These are phyloP conservation scores for Mythimna albipuncta DNA, from an alignment of 2,888 invertebrate species.

Conservation along the genomic window DNA sequence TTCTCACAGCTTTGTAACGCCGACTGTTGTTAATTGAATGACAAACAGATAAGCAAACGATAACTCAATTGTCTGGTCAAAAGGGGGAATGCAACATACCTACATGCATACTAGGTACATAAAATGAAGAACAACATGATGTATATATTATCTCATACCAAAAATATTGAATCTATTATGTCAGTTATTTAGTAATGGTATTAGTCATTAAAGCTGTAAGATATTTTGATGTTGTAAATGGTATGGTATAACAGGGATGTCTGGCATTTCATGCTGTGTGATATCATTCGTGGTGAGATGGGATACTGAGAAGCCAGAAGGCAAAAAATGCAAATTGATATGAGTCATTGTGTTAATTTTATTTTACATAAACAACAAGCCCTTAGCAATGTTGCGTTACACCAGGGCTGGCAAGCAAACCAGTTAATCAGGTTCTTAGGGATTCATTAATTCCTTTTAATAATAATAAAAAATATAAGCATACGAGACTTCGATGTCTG, in stretches of 20 bases:
- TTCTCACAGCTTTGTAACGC: conserved; percentile 73
- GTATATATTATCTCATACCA: conserved; percentile 38
- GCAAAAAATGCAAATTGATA: conserved; percentile 66
- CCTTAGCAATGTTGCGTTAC: conserved; percentile 53
- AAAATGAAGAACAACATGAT: conserved; percentile 21
- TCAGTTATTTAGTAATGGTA: conserved; percentile 38
- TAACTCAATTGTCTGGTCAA: conserved; percentile 45
- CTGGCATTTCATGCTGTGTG: conserved; percentile 43
- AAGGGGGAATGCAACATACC: conserved; percentile 27
- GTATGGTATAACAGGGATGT: conserved; percentile 29
- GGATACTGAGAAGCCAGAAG: conserved; percentile 59
- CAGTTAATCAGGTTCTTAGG: conserved; percentile 9
- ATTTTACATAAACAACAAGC: conserved; percentile 59
- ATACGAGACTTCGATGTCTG: not conserved
- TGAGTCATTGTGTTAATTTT: conserved; percentile 65
- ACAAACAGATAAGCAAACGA: conserved; percentile 66
- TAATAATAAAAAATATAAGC: not conserved
- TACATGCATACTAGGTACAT: conserved; percentile 20
- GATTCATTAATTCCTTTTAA: not conserved
- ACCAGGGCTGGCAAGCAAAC: conserved; percentile 52
- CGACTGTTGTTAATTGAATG: conserved; percentile 70
- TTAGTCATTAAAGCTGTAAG: conserved; percentile 25
- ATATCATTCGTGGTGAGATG: conserved; percentile 56
- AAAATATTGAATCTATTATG: conserved; percentile 42
- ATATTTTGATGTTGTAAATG: conserved; percentile 16